These are phyloP conservation scores for Philotrypesis tridentata DNA, from an alignment of 1,140 invertebrate genomes.

Conservation along the genomic window DNA sequence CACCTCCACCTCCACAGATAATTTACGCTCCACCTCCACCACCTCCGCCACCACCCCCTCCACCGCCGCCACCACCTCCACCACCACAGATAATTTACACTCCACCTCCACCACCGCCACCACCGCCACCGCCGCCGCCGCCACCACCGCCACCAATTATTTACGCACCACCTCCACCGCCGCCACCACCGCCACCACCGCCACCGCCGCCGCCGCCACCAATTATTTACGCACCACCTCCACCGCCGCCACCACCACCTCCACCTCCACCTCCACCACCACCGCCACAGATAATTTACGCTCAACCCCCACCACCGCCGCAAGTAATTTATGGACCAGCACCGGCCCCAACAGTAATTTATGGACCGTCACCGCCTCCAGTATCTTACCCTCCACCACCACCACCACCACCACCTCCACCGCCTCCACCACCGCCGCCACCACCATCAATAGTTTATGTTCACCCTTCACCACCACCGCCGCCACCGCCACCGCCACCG, in stretches of 20 bases:
- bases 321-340: not conserved
- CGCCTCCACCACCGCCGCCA: not conserved
- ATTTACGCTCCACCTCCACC: not conserved
- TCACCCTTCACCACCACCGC: not conserved
- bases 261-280: not conserved
- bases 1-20: not conserved
- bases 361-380: not conserved
- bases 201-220: not conserved
- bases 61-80: no score
- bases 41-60: not conserved
- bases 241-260: slow-evolving; percentile 7
- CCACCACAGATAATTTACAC: not conserved
- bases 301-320: not conserved
- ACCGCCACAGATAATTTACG: not conserved
- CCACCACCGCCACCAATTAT: not conserved
- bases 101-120: not conserved
- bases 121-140: not conserved
- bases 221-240: slow-evolving; percentile 3
- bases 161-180: not conserved
- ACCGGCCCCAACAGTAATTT: not conserved
- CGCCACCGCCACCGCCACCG: slow-evolving; percentile 13
- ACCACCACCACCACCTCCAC: not conserved
- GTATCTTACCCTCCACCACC: not conserved
- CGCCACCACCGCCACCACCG: not conserved
- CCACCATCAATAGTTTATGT: not conserved